Conservation (phyloP, 2,797 vertebrate genomes). For the Crocodylus rhombifer region DNA sequence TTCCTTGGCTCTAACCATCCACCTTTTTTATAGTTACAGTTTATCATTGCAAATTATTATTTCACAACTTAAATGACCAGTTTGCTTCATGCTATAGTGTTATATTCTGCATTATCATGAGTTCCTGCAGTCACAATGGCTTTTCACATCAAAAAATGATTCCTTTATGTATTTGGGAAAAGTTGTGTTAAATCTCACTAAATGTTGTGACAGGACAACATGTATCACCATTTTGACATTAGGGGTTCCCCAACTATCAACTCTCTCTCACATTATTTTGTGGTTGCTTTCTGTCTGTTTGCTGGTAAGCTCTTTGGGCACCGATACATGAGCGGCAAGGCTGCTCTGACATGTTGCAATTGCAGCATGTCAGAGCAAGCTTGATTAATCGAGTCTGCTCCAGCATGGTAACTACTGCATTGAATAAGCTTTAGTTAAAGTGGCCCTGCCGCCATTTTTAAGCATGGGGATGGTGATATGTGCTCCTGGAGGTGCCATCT, state of each 20-base stretch:
- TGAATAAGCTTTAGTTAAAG: too few relatives aligned
- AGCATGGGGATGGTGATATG: too few relatives aligned
- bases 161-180: neutral
- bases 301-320: neutral
- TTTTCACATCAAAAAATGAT: neutral
- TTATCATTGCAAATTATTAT: constrained; percentile 2
- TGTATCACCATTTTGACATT: neutral
- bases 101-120: neutral
- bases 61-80: constrained; percentile 11
- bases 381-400: too few relatives aligned
- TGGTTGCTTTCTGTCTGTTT: constrained; percentile 14
- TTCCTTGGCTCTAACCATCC: neutral
- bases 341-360: too few relatives aligned
- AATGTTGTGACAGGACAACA: neutral
- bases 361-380: too few relatives aligned
- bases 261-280: neutral
- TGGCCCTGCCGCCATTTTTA: too few relatives aligned
- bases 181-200: neutral
- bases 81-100: neutral
- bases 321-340: too few relatives aligned
- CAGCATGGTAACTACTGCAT: too few relatives aligned
- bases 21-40: constrained; percentile 30
- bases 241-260: neutral
- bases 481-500: too few relatives aligned
- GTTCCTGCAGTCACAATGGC: neutral